Evolutionary conservation across 1,140 invertebrate species (phyloP), one percentile per base, ranked within the genome.

Genomic region (Lasioglossum baleicum): DNA sequence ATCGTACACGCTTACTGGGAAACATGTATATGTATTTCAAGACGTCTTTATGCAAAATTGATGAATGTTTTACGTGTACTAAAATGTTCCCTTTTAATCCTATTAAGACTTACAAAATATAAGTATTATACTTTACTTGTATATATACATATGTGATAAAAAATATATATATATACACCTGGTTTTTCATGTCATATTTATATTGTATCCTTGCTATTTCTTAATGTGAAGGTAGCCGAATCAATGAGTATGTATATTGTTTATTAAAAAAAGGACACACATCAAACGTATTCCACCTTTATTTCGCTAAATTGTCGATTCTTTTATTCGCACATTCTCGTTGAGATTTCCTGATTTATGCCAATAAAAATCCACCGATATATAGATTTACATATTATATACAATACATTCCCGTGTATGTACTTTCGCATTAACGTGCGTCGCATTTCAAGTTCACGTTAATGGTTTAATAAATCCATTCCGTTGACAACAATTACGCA

Each of bases 21-120:
- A 87, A 87, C 73, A 80, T 78, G 72, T 83, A 82, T 87, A 83
- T 87, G 86, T 87, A 87, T 73, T 87, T 83, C 65, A 87, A 86
- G 72, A 84, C 76, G 83, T 87, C 78, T 87, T 86, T 82, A 82
- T 81, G 83, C 79, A 87, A 84, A 87, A 80, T 87, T 79, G 86
- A 87, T 87, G 85, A 87, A 83, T 87, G 86, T 87, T 87, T 87
- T 87, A 87, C 82, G 85, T 87, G 86, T 87, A 87, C 86, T 87
- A 87, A 87, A 87, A 87, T 87, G 85, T 87, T 87, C 86, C 85
- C 86, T 87, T 87, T 87, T 87, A 87, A 86, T 87, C 86, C 85
- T 87, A 87, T 80, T 87, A 87, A 87, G 85, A 87, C 85, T 87
- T 87, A 81, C 84, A 87, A 87, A 87, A 87, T 87, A 87, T 87